Evolutionary conservation across 2,113 vertebrate species (phyloP).

Genomic region (Oriolus oriolus): DNA sequence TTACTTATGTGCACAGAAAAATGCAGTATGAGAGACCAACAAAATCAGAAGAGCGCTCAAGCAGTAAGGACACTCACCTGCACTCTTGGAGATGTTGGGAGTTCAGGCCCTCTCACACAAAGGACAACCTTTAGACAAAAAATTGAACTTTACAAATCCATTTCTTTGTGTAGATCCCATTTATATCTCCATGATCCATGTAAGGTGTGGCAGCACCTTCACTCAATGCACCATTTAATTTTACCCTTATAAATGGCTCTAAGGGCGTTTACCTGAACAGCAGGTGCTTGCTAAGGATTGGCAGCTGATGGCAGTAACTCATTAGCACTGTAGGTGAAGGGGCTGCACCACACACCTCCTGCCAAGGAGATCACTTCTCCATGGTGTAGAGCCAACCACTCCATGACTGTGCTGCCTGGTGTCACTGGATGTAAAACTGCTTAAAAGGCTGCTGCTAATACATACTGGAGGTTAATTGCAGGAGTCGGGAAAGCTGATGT

Average conservation of each 20-base stretch:
- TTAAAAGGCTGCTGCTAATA: neutral
- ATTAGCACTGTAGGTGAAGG: neutral
- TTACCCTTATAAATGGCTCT: neutral
- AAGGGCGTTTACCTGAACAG: neutral
- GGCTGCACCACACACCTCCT: neutral
- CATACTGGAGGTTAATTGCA: conserved; percentile 46
- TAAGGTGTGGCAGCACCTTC: neutral
- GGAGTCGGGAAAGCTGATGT: conserved; percentile 22
- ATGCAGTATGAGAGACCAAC: neutral
- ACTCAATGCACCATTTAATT: fast-evolving
- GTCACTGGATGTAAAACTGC: neutral
- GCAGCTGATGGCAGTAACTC: neutral
- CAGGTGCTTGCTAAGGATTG: neutral
- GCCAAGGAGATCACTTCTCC: neutral
- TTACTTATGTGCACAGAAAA: neutral
- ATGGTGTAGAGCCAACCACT: neutral
- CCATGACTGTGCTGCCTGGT: fast-evolving
- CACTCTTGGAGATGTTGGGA: neutral
- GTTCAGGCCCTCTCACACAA: neutral
- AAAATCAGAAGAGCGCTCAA: neutral
- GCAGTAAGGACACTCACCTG: neutral
- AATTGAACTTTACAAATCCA: neutral
- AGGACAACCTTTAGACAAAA: neutral
- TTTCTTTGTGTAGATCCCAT: neutral
- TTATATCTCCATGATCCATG: neutral